These are phyloP conservation scores for Menura novaehollandiae DNA, from an alignment of 2,113 vertebrate species.

Conservation along the genomic window DNA sequence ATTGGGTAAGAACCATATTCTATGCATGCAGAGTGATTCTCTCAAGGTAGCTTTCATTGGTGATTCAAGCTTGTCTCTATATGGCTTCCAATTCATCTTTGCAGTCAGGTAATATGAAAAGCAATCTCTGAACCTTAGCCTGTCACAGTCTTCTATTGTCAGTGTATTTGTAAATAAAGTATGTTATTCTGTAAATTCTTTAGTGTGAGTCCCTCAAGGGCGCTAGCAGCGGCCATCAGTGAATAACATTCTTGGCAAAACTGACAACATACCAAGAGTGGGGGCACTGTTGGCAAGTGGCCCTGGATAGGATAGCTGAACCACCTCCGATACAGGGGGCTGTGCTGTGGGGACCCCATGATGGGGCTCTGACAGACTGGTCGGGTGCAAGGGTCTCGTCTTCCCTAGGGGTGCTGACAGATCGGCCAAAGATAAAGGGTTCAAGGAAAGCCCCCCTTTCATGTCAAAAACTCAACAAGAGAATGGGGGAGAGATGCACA, in stretches of 20 bases:
- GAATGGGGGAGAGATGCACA: background rate
- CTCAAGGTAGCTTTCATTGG: background rate
- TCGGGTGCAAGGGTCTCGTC: background rate
- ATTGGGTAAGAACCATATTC: background rate
- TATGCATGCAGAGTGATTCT: background rate
- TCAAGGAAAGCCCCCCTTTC: background rate
- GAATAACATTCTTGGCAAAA: background rate
- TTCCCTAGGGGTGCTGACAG: background rate
- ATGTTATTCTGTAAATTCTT: background rate
- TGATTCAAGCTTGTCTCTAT: background rate
- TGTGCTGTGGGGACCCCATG: background rate
- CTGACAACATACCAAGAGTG: background rate
- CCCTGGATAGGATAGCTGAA: background rate
- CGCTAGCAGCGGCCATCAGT: background rate
- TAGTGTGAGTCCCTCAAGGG: background rate
- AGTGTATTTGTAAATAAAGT: background rate
- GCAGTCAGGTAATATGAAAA: background rate
- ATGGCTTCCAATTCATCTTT: background rate
- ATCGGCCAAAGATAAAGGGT: background rate
- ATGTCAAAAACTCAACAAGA: background rate
- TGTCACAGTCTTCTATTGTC: background rate
- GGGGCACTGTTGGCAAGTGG: too few species aligned
- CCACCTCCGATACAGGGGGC: background rate
- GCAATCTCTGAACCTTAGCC: background rate
- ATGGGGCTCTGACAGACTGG: background rate